These are phyloP conservation scores for Sinhomidia bicolor DNA, from an alignment of 2,888 invertebrate species.

Conservation along the genomic window DNA sequence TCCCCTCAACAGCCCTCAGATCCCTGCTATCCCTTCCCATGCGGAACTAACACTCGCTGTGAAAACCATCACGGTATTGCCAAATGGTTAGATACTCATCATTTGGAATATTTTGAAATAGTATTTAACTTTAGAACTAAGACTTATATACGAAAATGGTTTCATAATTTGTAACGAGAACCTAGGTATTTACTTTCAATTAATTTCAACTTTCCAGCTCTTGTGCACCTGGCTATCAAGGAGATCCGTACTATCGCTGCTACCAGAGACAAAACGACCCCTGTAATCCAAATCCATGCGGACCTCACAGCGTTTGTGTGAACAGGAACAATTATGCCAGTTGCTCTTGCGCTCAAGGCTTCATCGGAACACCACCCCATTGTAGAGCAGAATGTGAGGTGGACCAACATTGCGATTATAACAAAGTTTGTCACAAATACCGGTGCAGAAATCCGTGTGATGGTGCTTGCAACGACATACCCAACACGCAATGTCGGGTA, in stretches of 20 bases:
- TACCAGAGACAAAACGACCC: conserved; percentile 54
- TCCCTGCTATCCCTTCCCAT: conserved; percentile 55
- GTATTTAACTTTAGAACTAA: too few relatives aligned
- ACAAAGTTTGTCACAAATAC: conserved; percentile 71
- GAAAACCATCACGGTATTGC: conserved; percentile 60
- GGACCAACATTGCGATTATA: conserved; percentile 74
- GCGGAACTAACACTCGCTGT: conserved; percentile 56
- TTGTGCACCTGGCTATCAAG: conserved; percentile 67
- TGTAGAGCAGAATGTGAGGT: conserved; percentile 77
- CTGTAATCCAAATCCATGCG: conserved; percentile 74
- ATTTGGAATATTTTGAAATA: too few relatives aligned
- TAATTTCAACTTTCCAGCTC: not conserved
- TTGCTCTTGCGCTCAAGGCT: conserved; percentile 74
- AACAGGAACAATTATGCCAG: conserved; percentile 70
- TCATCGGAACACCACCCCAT: conserved; percentile 76
- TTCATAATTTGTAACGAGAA: too few relatives aligned
- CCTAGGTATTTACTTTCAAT: too few relatives aligned
- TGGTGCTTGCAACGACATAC: conserved; percentile 80
- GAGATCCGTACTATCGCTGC: conserved; percentile 73
- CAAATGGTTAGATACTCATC: conserved; percentile 22
- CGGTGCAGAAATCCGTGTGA: conserved; percentile 77
- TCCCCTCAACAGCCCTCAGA: not conserved
- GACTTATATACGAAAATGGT: too few relatives aligned
- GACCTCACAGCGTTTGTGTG: conserved; percentile 73
- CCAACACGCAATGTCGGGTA: conserved; percentile 80